Base-by-base conservation (phyloP, 2,113 vertebrate species). In the Himantopus leucocephalus region DNA sequence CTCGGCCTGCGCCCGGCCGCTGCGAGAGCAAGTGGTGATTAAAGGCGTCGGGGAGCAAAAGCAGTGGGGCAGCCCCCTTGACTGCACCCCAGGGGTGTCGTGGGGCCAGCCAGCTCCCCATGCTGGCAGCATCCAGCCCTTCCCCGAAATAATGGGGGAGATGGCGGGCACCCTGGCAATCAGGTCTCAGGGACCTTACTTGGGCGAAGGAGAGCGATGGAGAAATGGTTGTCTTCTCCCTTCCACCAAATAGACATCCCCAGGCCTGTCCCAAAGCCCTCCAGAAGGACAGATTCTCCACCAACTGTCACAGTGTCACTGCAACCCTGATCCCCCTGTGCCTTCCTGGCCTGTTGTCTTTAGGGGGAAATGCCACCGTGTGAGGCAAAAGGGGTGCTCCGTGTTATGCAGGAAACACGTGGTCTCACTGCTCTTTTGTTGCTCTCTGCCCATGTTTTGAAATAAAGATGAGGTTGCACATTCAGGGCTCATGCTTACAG, bases 71-170 rank as follows among this genome's bases (percentile, higher is more conserved):
- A 68, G 39, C 17, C 58, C 37, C 35, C 18, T 76, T 0, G 0
- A 19, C 74, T 60, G 35, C 6, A 5, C 41, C 11, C 19, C 0
- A 0, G 60, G 60, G 12, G 17, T 10, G 2, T 73, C 9, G 1
- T 2, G 18, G n/a, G 60, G 43, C 32, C 2, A 2, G 24, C 55
- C 27, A 60, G 20, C 13, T 47, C 39, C 67, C 32, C 20, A 8
- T 5, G 7, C 20, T 47, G 45, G 18, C 39, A 35, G 41, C 2
- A 1, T 20, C 23, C 29, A 68, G 16, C 27, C 20, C 23, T 86
- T 58, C 34, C 26, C 24, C 13, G 4, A 68, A 88, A 94, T n/a
- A 23, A 74, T 39, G 14, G 43, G 71, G 20, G 4, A 47, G 22
- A 35, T 5, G 2, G 23, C 5, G 3, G 30, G 11, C 13, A 77